phyloP scores from a whole-genome alignment of 2,797 vertebrate species.

The Hapalemur alaotrensis region DNA sequence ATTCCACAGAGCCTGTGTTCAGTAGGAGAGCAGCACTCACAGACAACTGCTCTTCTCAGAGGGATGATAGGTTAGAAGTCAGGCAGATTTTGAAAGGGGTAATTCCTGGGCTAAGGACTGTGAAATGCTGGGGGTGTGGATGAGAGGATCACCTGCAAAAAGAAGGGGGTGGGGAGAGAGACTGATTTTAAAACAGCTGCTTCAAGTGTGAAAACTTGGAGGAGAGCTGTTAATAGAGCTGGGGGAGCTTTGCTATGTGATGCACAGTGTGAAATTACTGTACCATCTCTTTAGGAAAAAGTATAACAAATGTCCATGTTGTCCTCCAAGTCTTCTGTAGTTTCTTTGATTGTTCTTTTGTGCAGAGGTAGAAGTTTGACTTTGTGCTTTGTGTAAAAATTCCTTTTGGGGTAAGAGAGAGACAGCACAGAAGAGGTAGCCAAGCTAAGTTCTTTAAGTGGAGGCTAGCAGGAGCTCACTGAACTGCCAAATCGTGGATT shows the following conservation, averaged over 20 bases:
- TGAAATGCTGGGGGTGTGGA: background rate
- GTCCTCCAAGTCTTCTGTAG: background rate
- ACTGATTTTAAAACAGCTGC: background rate
- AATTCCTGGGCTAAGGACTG: background rate
- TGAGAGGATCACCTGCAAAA: background rate
- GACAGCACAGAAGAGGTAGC: background rate
- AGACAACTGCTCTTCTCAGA: background rate
- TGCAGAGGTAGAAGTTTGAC: background rate
- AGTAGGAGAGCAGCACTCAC: background rate
- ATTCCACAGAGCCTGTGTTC: background rate
- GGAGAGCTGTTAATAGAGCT: background rate
- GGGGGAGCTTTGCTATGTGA: background rate
- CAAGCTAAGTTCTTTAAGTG: background rate
- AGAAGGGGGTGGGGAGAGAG: background rate
- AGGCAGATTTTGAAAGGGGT: background rate
- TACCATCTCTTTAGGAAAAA: background rate
- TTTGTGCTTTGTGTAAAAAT: background rate
- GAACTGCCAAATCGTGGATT: background rate
- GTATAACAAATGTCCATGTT: background rate
- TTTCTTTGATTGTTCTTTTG: background rate
- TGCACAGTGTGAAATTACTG: background rate
- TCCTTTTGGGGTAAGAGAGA: background rate
- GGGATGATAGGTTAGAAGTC: background rate
- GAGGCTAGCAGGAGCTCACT: background rate
- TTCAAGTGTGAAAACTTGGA: background rate